Base-by-base conservation (phyloP, 2,888 invertebrate genomes). In the Bibio marci region DNA sequence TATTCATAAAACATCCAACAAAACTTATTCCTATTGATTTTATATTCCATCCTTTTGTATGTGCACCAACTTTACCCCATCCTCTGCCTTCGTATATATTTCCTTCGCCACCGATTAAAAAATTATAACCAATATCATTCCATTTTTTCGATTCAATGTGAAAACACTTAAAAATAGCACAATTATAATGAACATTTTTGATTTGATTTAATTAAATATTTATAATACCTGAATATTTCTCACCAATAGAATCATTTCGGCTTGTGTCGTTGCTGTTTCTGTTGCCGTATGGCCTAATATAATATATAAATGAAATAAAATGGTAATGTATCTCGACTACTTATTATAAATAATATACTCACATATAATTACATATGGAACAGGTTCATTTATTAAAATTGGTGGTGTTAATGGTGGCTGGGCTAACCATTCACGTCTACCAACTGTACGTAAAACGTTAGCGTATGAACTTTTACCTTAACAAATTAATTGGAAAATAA, bases 81-180 rank as follows among this genome's bases (percentile, higher is more conserved):
- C 49, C 70, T 39, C 66, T 54, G 6, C 71, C 72, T 52, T 71
- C 67, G 46, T 70, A 73, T 2, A 66, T 55, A 32, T 64, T 65
- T 17, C 70, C 70, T 51, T 71, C 71, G 12, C 65, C 64, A 25
- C 71, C 70, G 38, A 72, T 56, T 11, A 72, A 45, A 45, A 71
- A 73, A 47, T 69, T 72, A 45, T 68, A 69, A 0, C 55, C 60
- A 18, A 68, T 67, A 43, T 69, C 69, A 45, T 58, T 58, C 65
- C 65, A 68, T 42, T 59, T 59, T n/a, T 58, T 52, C 36, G 66
- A 62, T 46, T 68, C 67, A 13, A 69, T 62, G 46, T 69, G 69
- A 45, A 64, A 67, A 27, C 59, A 52, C 58, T 22, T 22, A 6
- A 6, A 6, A 59, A 36, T 2, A 41, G 41, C 30, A 31, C 13